Evolutionary conservation across 2,888 invertebrate species (phyloP), one percentile per base, ranked within the genome.

Genomic region (Drosophila tripunctata): DNA sequence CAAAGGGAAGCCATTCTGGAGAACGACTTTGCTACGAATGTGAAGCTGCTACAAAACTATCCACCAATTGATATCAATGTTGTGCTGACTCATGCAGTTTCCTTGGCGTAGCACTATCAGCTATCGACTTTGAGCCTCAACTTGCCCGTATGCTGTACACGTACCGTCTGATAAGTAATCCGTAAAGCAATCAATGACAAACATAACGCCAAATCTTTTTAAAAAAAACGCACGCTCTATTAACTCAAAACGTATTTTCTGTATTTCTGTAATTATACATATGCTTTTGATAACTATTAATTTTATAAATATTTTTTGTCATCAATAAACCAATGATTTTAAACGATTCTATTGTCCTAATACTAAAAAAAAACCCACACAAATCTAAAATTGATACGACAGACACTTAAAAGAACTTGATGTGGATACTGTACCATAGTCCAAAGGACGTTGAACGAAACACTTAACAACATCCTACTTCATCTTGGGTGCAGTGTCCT

Each of bases 21-120:
- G 55, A 96, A 96, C 51, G 99, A 99, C 91, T 99, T 99, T 92
- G 96, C 98, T 50, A 93, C 95, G 22, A 98, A 98, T 92, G 96
- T 99, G 47, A 98, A 99, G 92, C 92, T 99, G 8, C 92, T 99
- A 22, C 99, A 99, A 92, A 97, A 96, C 90, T 98, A 96, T 90
- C 97, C 97, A 55, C 95, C 96, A 10, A 96, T 96, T 93, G 97
- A 98, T 90, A 95, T 97, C 21, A 96, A 96, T 73, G 93, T 94
- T 75, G 96, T 98, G 69, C 92, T 98, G 64, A 94, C 95, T 30
- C 96, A 95, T 90, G 96, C 97, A 22, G 94, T 88, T n/a, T 78
- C 88, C 3, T 63, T 91, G 62, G 78, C 81, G 77, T 88, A 86
- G 63, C 75, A 68, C 10, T n/a, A 31, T 17, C 12, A 27, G 8